Evolutionary conservation across 2,113 vertebrate genomes (phyloP).

Genomic region (Parotia lawesii): DNA sequence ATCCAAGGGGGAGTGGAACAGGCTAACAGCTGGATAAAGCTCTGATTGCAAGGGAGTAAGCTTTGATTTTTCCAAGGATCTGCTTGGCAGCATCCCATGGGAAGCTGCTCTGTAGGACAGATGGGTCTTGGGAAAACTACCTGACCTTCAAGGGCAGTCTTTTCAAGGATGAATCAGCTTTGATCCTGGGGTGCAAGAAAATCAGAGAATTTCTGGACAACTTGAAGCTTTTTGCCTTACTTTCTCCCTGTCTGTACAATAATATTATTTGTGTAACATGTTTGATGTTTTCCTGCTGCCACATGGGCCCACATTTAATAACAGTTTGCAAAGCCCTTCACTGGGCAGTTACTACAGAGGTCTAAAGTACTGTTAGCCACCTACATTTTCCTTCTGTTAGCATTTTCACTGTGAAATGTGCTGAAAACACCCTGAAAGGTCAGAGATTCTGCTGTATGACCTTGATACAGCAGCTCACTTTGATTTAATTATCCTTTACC

Average conservation of each 20-base stretch:
- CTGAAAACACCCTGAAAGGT: background rate
- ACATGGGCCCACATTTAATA: fast-evolving
- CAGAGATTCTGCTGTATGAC: background rate
- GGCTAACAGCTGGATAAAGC: background rate
- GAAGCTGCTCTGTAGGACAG: background rate
- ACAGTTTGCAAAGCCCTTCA: background rate
- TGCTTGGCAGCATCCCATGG: background rate
- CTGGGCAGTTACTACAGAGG: background rate
- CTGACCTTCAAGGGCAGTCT: background rate
- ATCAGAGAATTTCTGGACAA: background rate
- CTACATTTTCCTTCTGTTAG: background rate
- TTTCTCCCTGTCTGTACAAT: background rate
- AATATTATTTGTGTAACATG: background rate
- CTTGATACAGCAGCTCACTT: background rate
- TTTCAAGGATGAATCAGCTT: background rate
- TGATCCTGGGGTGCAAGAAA: background rate
- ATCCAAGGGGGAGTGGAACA: background rate
- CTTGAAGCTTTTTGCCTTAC: background rate
- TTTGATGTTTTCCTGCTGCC: background rate
- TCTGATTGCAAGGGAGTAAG: background rate
- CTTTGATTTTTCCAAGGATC: background rate
- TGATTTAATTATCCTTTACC: background rate
- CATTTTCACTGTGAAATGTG: background rate
- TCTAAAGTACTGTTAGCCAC: background rate
- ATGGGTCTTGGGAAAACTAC: background rate